Evolutionary conservation across 2,797 vertebrate genomes (phyloP).

Genomic region (Takifugu ocellatus): DNA sequence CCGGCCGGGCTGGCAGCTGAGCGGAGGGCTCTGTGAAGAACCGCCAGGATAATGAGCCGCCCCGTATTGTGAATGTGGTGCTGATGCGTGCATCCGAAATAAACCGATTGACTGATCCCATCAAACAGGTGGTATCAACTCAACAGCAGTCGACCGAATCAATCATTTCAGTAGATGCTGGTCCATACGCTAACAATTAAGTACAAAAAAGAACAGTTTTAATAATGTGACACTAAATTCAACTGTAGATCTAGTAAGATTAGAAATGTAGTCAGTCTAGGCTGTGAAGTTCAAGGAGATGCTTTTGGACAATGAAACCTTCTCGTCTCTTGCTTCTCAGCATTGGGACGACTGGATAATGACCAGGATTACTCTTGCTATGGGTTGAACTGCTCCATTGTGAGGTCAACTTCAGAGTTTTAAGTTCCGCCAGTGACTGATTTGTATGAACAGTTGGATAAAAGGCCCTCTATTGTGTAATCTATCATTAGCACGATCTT

Average conservation of each 20-base stretch:
- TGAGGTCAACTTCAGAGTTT: background rate
- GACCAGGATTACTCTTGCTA: background rate
- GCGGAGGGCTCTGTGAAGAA: conserved; percentile 7
- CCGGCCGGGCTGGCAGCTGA: conserved; percentile 12
- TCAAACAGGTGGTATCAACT: background rate
- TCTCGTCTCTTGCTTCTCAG: background rate
- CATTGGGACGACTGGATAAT: background rate
- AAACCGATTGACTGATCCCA: too few species aligned
- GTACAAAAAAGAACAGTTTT: too few species aligned
- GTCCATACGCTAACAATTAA: too few species aligned
- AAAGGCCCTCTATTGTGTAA: background rate
- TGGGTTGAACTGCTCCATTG: background rate
- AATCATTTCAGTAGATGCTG: too few species aligned
- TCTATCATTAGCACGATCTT: background rate
- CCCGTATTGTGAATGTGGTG: conserved; percentile 2
- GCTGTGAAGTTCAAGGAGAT: background rate
- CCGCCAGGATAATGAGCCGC: conserved; percentile 35
- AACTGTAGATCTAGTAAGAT: too few species aligned
- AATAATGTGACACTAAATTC: too few species aligned
- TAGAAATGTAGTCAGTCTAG: too few species aligned
- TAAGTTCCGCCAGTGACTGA: background rate
- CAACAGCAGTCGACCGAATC: background rate
- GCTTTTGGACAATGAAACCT: background rate
- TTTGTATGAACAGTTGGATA: background rate
- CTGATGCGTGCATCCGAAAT: background rate